Evolutionary conservation across 2,113 vertebrate genomes (phyloP), one percentile per base, ranked within the genome.

Genomic region (Zeus faber): DNA sequence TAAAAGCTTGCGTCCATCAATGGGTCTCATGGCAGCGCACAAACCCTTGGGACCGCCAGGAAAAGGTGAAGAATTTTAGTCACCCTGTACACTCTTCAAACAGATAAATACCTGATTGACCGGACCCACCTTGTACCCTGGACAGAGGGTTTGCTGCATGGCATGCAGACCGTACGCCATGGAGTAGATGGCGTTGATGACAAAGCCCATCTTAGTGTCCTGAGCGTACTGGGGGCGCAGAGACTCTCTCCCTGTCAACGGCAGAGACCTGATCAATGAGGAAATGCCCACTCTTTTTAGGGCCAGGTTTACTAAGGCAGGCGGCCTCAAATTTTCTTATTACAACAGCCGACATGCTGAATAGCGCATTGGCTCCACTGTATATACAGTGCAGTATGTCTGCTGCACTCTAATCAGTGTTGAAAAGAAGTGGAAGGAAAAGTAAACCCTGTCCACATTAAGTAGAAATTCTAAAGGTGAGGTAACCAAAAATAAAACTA

Each of bases 161-260:
- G 94, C 89, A 46, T 99, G 94, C n/a, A 99, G 91, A 2, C 96
- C 97, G 0, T 97, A 92, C 0, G 96, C 97, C 97, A 98, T 98
- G 0, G 96, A 96, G 56, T 99, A 98, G 67, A 99, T 98, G 0
- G 97, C 97, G 1, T 99, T 98, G 76, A 99, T 99, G 50, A 99
- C 96, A 58, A 98, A 99, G 8, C 97, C 97, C 97, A 99, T 99
- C 87, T 99, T 99, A 55, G 95, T 98, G 87, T 99, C 97, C 75
- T 99, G 97, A 43, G 94, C 93, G 0, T 98, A 97, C 44, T 98
- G 95, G 0, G 93, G 92, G 53, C 85, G 90, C 58, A 99, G 85
- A 49, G 93, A 95, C 85, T 97, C 87, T 70, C 91, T 91, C 77
- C 92, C 97, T 99, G 72, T 51, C 26, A 37, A 48, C 26, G 55